Evolutionary conservation across 2,888 invertebrate genomes (phyloP).

Genomic region (Dasysyrphus tricinctus): DNA sequence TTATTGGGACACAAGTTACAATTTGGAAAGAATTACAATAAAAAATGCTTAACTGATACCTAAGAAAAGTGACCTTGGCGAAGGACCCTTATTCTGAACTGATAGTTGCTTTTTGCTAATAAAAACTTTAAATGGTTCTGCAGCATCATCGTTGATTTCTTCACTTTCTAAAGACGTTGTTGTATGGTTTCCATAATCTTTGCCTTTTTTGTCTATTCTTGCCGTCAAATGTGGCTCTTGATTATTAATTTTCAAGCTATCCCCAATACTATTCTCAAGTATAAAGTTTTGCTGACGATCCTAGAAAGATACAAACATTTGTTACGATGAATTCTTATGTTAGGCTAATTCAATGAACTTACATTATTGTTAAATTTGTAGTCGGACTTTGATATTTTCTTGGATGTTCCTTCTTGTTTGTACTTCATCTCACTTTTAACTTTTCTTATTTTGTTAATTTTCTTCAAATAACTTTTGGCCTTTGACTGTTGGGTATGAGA

Average conservation of each 20-base stretch:
- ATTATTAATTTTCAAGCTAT: constrained; percentile 16
- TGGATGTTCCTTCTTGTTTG: constrained; percentile 78
- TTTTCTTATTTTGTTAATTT: constrained; percentile 79
- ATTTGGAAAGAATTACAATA: background rate
- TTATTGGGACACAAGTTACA: background rate
- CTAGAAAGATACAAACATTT: background rate
- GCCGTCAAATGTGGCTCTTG: constrained; percentile 42
- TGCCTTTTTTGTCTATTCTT: constrained; percentile 33
- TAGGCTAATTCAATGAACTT: background rate
- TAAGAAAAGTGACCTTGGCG: constrained; percentile 61
- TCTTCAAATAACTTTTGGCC: constrained; percentile 63
- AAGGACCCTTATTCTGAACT: constrained; percentile 12
- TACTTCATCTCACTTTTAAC: constrained; percentile 82
- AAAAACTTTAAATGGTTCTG: constrained; percentile 54
- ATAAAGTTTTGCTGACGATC: constrained; percentile 20
- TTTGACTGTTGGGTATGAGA: constrained; percentile 67
- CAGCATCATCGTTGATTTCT: background rate
- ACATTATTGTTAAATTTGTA: constrained; percentile 78
- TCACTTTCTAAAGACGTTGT: constrained; percentile 33
- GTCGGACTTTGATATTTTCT: constrained; percentile 81
- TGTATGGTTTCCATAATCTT: background rate
- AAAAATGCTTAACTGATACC: constrained; percentile 29
- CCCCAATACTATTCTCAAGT: constrained; percentile 62
- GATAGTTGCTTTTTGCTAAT: constrained; percentile 44
- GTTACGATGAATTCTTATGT: background rate